Evolutionary conservation across 1,140 invertebrate species (phyloP), one percentile per base, ranked within the genome.

Genomic region (Parapsyche elsis): DNA sequence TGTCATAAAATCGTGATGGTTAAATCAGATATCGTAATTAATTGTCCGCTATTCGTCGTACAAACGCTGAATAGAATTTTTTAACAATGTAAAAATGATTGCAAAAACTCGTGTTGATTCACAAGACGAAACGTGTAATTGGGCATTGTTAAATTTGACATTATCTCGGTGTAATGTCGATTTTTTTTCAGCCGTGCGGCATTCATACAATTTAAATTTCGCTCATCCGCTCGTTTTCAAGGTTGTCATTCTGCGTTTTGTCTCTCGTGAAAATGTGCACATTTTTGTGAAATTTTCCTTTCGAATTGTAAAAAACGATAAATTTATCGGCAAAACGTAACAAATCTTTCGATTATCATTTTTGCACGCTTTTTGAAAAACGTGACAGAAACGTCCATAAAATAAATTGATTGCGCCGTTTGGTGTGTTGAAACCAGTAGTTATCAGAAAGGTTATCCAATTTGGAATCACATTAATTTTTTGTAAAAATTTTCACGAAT

Each of bases 141-240:
- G 64, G 64, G 64, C 64, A 67, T 67, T 67, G 64, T 67, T 67
- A 67, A 67, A 26, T 67, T 67, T 67, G 64, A 67, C 64, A 67
- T 67, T 67, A 67, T 67, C 64, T 67, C 24, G 9, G 23, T 5
- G 24, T 26, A 26, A 23, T 26, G 64, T 12, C 24, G 10, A 26
- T 67, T 24, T 67, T 26, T 23, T 12, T 67, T 26, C 24, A 38
- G 30, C 30, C 30, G 30, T 4, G 2, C 7, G 30, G 30, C 30
- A 38, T 38, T 38, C 30, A 38, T 7, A 38, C 30, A 38, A 38
- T 38, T 38, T 7, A 38, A 38, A 38, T 38, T 38, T 38, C 30
- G 30, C 7, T 38, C 30, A 38, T 38, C 30, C 30, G 30, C 30
- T 38, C 30, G 7, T 4, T 38, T 38, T 38, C 30, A 38, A 38